These are phyloP conservation scores for Leucoraja erinaceus DNA, from an alignment of 2,113 vertebrate species.

Conservation along the genomic window DNA sequence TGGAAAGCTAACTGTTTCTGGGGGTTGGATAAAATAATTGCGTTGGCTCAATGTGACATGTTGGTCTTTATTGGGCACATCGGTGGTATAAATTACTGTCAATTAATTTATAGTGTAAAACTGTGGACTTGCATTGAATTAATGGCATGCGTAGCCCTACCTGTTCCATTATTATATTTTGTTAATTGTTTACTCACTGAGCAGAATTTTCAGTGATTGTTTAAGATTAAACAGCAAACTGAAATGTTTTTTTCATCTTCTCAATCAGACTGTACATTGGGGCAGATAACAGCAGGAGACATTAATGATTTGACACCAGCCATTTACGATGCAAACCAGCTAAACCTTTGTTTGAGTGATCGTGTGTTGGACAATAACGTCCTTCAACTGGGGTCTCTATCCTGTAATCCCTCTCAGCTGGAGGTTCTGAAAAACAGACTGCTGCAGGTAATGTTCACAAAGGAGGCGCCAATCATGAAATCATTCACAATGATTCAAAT, in stretches of 20 bases:
- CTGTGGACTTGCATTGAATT: not conserved
- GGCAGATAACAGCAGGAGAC: conserved; percentile 40
- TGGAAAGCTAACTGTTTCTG: not conserved
- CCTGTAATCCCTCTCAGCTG: fast-evolving
- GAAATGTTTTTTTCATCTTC: not conserved
- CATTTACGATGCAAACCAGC: not conserved
- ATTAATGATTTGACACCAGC: fast-evolving
- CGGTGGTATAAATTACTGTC: no score
- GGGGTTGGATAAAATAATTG: not conserved
- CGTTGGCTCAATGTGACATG: not conserved
- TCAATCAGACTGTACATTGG: not conserved
- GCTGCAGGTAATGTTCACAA: conserved; percentile 45
- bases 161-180: no score
- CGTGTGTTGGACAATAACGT: conserved; percentile 46
- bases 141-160: not conserved
- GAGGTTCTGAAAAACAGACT: conserved; percentile 48
- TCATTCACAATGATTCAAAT: not conserved
- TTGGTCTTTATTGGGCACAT: no score
- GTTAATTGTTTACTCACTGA: not conserved
- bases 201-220: not conserved
- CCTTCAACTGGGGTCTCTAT: conserved; percentile 41
- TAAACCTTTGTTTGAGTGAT: conserved; percentile 47
- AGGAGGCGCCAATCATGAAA: fast-evolving
- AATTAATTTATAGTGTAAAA: no score
- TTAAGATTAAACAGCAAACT: not conserved